Conservation (phyloP, 2,113 vertebrate species). For the Bothrops jararaca region DNA sequence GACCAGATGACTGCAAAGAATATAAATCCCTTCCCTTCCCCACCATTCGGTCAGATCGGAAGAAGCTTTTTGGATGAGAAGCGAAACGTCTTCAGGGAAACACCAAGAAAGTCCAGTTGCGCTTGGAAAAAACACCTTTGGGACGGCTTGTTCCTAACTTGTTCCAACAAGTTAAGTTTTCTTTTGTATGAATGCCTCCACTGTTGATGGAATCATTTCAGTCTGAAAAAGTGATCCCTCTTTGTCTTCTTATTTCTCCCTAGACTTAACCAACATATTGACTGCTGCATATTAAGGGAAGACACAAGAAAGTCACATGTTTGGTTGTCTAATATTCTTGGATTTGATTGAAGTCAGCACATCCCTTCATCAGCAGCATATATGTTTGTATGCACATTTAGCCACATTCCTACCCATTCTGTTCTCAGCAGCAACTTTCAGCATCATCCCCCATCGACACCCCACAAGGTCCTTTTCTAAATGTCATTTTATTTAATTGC, state of each 20-base stretch:
- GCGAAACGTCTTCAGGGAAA: not conserved
- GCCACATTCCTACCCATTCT: conserved; percentile 77
- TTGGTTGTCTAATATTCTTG: conserved; percentile 78
- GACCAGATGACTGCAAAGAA: not conserved
- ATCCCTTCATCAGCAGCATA: conserved; percentile 72
- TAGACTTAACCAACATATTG: conserved; percentile 86
- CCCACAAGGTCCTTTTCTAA: conserved; percentile 67
- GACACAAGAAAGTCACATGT: conserved; percentile 71
- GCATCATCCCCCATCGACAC: conserved; percentile 48
- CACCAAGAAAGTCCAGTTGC: not conserved
- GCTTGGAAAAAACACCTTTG: not conserved
- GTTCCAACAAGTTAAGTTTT: not conserved
- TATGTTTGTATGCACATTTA: conserved; percentile 75
- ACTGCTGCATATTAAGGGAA: conserved; percentile 72
- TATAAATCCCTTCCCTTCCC: not conserved
- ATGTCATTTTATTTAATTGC: conserved; percentile 74
- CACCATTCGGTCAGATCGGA: not conserved
- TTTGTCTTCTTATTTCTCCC: conserved; percentile 54
- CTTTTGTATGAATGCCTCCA: not conserved
- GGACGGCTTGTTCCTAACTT: not conserved
- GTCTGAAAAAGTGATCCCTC: not conserved
- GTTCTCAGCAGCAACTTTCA: conserved; percentile 71
- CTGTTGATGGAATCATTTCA: not conserved
- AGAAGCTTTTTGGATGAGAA: not conserved
- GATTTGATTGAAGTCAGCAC: conserved; percentile 77